Conservation (phyloP, 2,113 vertebrate species). For the Scomber japonicus region DNA sequence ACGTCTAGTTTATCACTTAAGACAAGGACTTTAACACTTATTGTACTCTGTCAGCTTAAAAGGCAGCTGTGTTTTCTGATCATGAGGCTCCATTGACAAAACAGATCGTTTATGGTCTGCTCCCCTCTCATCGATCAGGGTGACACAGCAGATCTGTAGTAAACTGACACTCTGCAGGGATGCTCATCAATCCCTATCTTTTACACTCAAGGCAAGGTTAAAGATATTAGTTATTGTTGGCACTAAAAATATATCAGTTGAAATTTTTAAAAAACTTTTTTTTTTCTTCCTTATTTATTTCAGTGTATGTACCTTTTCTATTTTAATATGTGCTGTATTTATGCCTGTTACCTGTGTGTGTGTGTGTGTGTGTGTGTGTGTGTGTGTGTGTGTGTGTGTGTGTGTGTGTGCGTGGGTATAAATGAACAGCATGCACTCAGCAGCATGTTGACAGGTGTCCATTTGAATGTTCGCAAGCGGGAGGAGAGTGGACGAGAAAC, state of each 20-base stretch:
- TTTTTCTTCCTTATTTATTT: too few species aligned
- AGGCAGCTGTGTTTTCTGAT: constrained; percentile 15
- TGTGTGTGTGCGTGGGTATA: neutral
- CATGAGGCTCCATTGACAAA: neutral
- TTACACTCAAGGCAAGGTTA: neutral
- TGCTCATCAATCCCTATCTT: neutral
- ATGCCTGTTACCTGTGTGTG: neutral
- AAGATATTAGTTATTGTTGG: neutral
- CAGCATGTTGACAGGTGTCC: constrained; percentile 58
- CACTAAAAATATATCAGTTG: too few species aligned
- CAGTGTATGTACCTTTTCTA: neutral
- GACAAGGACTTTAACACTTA: neutral
- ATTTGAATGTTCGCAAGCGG: constrained; percentile 42
- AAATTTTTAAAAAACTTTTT: too few species aligned
- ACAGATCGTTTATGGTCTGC: constrained; percentile 25
- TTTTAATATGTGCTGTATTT: neutral
- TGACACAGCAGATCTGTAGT: constrained; percentile 20
- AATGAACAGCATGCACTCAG: constrained; percentile 26
- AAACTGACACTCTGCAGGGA: constrained; percentile 23
- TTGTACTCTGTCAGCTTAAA: neutral
- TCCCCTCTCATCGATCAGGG: constrained; percentile 41
- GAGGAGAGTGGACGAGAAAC: constrained; percentile 30
- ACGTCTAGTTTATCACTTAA: too few species aligned
- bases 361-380: neutral
- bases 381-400: neutral